Evolutionary conservation across 1,140 invertebrate species (phyloP), one percentile per base, ranked within the genome.

Genomic region (Camponotus pennsylvanicus): DNA sequence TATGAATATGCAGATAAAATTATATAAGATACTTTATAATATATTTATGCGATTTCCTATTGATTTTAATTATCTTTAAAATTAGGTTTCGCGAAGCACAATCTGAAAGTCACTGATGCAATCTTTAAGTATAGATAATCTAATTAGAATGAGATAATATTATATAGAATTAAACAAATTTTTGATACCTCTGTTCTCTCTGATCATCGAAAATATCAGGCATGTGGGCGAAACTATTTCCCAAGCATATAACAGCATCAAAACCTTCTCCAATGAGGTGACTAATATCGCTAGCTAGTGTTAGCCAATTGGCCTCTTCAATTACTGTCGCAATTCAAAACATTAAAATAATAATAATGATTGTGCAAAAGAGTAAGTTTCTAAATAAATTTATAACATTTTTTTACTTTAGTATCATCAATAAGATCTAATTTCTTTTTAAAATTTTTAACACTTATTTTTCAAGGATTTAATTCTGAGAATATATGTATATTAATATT

Each of bases 141-240:
- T 70, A 70, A 70, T 80, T n/a, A 69, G 1, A 55, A 34, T 70
- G 3, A 57, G 11, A 13, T 64, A 73, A 27, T 27, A 27, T 27
- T 27, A 27, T 27, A 27, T 27, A 27, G 27, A 27, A 27, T 27
- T 27, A 27, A 27, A 27, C 27, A 27, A 27, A 27, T 89, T 61
- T 59, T 37, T 8, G 7, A 94, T 96, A 97, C 95, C 96, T 97
- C 94, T 98, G 97, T 85, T 98, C 97, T 13, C 96, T 95, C 93
- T 98, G 97, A 94, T 98, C 97, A 0, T 97, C 97, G 88, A 95
- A 96, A 61, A 96, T 96, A 91, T 98, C 98, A 61, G 97, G 96
- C 87, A 98, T 96, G 95, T 98, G 98, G 66, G 98, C 97, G 94
- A 98, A 98, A 13, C 98, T 98, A 93, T 98, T 98, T 78, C 98